phyloP scores from a whole-genome alignment of 2,888 invertebrate species.

The Xanthia icteritia region DNA sequence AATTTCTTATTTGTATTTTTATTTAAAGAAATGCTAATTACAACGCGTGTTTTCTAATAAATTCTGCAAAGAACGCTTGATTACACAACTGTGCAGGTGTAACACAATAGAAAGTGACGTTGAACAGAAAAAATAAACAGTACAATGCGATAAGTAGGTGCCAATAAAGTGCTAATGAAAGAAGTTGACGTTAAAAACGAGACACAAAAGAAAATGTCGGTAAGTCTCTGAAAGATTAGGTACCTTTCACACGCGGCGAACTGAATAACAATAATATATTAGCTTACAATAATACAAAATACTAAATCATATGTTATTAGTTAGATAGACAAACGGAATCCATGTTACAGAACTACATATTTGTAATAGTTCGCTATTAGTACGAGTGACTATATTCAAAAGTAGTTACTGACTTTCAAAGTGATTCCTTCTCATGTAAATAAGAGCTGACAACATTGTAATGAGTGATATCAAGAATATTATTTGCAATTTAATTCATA shows the following conservation, averaged over 20 bases:
- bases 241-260: conserved; percentile 8
- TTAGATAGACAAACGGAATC: background rate
- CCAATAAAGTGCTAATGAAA: conserved; percentile 75
- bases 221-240: conserved; percentile 65
- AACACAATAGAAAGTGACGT: conserved; percentile 63
- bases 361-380: background rate
- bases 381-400: background rate
- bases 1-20: conserved; percentile 27
- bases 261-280: background rate
- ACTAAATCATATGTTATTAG: background rate
- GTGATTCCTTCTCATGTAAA: background rate
- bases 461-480: conserved; percentile 27
- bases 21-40: conserved; percentile 1
- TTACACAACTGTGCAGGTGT: conserved; percentile 79
- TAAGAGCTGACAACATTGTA: conserved; percentile 25
- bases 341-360: background rate
- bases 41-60: too few relatives aligned
- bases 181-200: conserved; percentile 71
- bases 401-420: background rate
- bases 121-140: conserved; percentile 61
- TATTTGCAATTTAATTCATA: conserved; percentile 59
- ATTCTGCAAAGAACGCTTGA: conserved; percentile 12
- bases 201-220: conserved; percentile 67
- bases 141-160: conserved; percentile 77
- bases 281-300: background rate